phyloP scores from a whole-genome alignment of 1,140 invertebrate genomes.

The Thaumatotibia leucotreta region DNA sequence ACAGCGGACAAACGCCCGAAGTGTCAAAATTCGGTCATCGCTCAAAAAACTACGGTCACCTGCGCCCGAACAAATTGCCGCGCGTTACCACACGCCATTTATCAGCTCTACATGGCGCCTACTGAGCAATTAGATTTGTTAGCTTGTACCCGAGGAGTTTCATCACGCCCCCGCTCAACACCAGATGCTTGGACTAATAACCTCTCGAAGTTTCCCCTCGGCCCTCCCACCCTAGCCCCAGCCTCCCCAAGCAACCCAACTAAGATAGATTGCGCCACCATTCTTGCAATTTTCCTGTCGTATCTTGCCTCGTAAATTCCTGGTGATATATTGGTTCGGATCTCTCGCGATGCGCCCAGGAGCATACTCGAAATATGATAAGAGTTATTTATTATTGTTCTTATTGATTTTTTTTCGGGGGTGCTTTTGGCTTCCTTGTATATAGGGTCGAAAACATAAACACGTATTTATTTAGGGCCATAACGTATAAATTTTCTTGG shows the following conservation, averaged over 20 bases:
- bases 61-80: constrained; percentile 63
- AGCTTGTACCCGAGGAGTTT: constrained; percentile 72
- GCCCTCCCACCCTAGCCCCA: constrained; percentile 49
- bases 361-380: constrained; percentile 77
- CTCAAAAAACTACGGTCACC: constrained; percentile 45
- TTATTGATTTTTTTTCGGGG: constrained; percentile 73
- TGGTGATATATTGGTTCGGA: constrained; percentile 84
- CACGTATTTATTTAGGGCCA: background rate
- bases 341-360: constrained; percentile 80
- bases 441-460: background rate
- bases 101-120: constrained; percentile 70
- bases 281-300: constrained; percentile 88
- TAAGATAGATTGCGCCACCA: constrained; percentile 86
- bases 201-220: constrained; percentile 76
- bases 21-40: background rate
- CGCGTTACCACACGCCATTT: constrained; percentile 66
- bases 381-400: constrained; percentile 77
- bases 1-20: background rate
- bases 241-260: constrained; percentile 73
- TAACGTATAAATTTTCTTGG: background rate
- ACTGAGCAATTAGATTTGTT: constrained; percentile 77
- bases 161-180: constrained; percentile 75
- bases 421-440: constrained; percentile 32
- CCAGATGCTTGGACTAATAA: constrained; percentile 79
- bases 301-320: constrained; percentile 86